Evolutionary conservation across 2,113 vertebrate species (phyloP).

Genomic region (Chamaetylas fuelleborni): DNA sequence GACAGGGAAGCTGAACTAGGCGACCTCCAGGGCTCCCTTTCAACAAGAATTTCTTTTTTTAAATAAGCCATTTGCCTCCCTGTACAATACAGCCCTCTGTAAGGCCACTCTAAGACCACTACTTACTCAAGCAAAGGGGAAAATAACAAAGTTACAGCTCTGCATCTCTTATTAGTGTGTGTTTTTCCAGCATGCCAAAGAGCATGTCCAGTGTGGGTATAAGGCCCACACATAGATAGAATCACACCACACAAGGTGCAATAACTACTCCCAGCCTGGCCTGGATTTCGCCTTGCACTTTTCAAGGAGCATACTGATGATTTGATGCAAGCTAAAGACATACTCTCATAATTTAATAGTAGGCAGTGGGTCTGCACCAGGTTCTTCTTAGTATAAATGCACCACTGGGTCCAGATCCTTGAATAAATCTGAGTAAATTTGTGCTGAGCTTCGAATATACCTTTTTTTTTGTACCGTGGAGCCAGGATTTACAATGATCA

Average conservation of each 20-base stretch:
- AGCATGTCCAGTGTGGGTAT: accelerated
- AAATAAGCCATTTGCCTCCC: neutral
- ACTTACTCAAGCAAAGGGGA: neutral
- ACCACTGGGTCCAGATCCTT: neutral
- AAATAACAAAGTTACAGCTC: neutral
- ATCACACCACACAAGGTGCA: neutral
- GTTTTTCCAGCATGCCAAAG: neutral
- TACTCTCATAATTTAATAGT: neutral
- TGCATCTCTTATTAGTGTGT: neutral
- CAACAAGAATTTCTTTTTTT: neutral
- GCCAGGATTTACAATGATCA: neutral
- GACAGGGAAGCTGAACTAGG: neutral
- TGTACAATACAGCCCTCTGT: neutral
- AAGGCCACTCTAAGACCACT: neutral
- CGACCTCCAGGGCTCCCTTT: neutral
- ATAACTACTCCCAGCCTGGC: neutral
- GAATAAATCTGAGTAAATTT: neutral
- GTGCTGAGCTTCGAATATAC: neutral
- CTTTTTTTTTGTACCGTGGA: neutral
- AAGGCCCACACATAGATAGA: neutral
- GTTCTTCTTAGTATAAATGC: neutral
- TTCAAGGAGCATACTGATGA: neutral
- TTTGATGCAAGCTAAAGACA: neutral
- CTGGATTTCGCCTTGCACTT: neutral
- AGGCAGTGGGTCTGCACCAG: neutral